These are phyloP conservation scores for Steinernema khuongi DNA, from an alignment of 1,140 invertebrate species.

Conservation along the genomic window DNA sequence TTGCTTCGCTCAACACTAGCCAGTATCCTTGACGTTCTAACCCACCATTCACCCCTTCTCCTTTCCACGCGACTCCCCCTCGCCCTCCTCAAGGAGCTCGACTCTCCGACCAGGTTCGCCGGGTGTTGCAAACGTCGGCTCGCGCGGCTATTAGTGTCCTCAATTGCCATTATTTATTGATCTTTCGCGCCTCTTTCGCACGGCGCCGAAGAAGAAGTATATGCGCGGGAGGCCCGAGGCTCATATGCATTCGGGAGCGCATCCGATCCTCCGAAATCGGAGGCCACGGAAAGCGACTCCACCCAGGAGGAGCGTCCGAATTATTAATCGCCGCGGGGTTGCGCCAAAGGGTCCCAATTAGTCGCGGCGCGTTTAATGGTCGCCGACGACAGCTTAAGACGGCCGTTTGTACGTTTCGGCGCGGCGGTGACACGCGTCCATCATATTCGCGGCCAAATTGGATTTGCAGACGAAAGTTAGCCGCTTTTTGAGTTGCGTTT, in stretches of 20 bases:
- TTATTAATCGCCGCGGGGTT: neutral
- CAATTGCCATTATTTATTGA: slow-evolving; percentile 15
- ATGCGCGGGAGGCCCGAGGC: neutral
- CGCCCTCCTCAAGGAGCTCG: too few relatives aligned
- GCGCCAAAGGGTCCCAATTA: slow-evolving; percentile 1
- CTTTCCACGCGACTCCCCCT: too few relatives aligned
- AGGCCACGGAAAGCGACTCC: neutral
- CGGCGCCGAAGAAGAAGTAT: neutral
- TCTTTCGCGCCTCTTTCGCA: slow-evolving; percentile 4
- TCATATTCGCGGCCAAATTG: neutral
- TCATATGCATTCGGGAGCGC: slow-evolving; percentile 9
- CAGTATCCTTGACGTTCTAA: too few relatives aligned
- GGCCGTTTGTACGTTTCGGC: neutral
- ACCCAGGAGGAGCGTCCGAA: neutral
- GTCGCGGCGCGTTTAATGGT: neutral
- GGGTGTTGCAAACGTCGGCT: neutral
- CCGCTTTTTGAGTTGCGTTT: too few relatives aligned
- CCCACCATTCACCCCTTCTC: too few relatives aligned
- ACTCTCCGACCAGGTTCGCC: neutral
- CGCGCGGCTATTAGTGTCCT: slow-evolving; percentile 12
- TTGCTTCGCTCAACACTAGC: too few relatives aligned
- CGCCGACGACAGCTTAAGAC: neutral
- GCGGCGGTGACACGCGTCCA: neutral
- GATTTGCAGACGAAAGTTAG: neutral
- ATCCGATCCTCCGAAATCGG: neutral